A percentile compares a stretch with the other conserved stretches of the same genome.
Evolutionary conservation across 2,797 vertebrate genomes (phyloP).

Genomic region (Naso thynnoides): DNA sequence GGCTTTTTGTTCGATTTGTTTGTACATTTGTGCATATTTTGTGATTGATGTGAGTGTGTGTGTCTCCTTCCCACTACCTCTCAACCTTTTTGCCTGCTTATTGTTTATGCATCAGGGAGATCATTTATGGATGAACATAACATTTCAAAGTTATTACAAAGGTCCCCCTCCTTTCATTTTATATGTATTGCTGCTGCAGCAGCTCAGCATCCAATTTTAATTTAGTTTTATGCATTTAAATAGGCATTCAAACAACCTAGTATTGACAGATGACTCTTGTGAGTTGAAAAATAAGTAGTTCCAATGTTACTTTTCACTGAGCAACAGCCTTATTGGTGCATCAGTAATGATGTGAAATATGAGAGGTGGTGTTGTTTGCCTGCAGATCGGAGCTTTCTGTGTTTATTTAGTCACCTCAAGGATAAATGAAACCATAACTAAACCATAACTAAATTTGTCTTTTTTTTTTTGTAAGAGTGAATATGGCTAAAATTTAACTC

Average conservation of each 20-base stretch:
- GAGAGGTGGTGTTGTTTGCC: slow-evolving; percentile 3
- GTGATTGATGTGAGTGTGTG: neutral
- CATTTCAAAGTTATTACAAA: slow-evolving; percentile 9
- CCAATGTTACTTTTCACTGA: slow-evolving; percentile 5
- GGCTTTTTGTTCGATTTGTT: slow-evolving; percentile 22
- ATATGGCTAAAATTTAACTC: slow-evolving; percentile 13
- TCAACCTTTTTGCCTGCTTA: slow-evolving; percentile 1
- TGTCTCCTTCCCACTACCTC: slow-evolving; percentile 1
- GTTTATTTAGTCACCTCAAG: slow-evolving; percentile 1
- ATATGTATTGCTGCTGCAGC: neutral
- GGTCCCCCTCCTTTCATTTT: neutral
- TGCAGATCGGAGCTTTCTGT: neutral
- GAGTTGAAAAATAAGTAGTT: slow-evolving; percentile 7
- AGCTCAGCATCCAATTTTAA: neutral
- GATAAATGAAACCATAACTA: slow-evolving; percentile 2
- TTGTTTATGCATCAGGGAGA: slow-evolving; percentile 11
- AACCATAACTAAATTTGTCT: neutral
- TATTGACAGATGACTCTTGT: slow-evolving; percentile 10
- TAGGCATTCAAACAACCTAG: slow-evolving; percentile 7
- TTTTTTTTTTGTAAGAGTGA: slow-evolving; percentile 5
- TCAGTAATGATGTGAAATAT: slow-evolving; percentile 3
- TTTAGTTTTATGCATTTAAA: slow-evolving; percentile 18
- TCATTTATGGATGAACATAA: neutral
- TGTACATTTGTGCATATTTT: neutral
- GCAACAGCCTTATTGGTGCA: neutral